These are phyloP conservation scores for Acrossocheilus fasciatus DNA, from an alignment of 2,797 vertebrate species.

Conservation along the genomic window DNA sequence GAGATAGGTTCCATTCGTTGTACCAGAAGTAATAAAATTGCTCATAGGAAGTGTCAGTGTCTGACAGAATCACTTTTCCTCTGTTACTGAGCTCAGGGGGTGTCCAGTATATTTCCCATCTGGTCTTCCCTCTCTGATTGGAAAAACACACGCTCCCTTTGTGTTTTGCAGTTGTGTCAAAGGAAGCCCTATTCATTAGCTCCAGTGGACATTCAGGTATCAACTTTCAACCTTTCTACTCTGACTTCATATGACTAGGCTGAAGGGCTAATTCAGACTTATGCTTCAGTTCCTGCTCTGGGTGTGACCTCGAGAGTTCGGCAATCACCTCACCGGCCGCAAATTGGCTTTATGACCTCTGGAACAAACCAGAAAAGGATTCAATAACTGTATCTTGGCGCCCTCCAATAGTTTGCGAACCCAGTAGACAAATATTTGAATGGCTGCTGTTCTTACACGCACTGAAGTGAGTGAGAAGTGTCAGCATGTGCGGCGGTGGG, in stretches of 20 bases:
- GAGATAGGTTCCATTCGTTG: constrained; percentile 47
- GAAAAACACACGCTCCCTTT: constrained; percentile 56
- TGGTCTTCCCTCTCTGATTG: constrained; percentile 58
- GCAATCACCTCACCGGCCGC: constrained; percentile 31
- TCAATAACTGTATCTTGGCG: constrained; percentile 32
- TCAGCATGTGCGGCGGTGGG: constrained; percentile 41
- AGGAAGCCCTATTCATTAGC: constrained; percentile 49
- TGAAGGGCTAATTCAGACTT: constrained; percentile 50
- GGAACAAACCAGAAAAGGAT: constrained; percentile 10
- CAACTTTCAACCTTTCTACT: constrained; percentile 44
- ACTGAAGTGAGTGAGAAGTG: constrained; percentile 44
- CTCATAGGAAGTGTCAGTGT: constrained; percentile 65
- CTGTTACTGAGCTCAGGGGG: constrained; percentile 58
- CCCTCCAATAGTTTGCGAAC: constrained; percentile 38
- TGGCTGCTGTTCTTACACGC: constrained; percentile 47
- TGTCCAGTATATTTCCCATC: constrained; percentile 57
- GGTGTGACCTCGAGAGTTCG: constrained; percentile 9
- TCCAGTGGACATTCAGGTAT: constrained; percentile 34
- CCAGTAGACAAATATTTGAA: constrained; percentile 42
- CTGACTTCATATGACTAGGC: constrained; percentile 37
- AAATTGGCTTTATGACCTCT: constrained; percentile 14
- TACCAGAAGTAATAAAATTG: constrained; percentile 64
- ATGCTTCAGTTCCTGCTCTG: constrained; percentile 47
- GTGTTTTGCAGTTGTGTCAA: constrained; percentile 53
- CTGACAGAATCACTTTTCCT: constrained; percentile 62